A percentile compares a stretch with the other conserved stretches of the same genome.
Conservation (phyloP, 2,797 vertebrate genomes). For the Luscinia luscinia region DNA sequence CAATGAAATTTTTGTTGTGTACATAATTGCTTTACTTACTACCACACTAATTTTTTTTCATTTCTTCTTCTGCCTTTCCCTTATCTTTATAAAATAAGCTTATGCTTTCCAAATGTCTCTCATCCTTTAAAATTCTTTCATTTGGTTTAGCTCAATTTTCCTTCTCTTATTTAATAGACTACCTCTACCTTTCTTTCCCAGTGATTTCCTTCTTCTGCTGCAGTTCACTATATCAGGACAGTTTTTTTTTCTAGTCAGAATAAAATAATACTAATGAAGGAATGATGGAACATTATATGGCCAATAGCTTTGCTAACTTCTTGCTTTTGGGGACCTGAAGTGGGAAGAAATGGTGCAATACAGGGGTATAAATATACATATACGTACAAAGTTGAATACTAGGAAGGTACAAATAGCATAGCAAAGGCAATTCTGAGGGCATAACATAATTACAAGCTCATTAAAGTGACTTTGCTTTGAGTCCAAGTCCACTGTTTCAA, state of each 20-base stretch:
- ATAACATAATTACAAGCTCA: background rate
- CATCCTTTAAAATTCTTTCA: background rate
- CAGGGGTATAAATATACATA: fast-evolving
- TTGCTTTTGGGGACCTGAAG: background rate
- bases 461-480: background rate
- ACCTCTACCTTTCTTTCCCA: background rate
- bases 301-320: background rate
- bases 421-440: background rate
- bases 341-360: background rate
- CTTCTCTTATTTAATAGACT: background rate
- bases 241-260: background rate
- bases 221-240: background rate
- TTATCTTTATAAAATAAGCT: background rate
- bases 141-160: background rate
- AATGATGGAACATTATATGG: too few species aligned
- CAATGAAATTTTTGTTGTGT: background rate
- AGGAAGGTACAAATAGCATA: background rate
- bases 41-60: background rate
- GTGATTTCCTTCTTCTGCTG: background rate
- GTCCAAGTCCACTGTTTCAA: background rate
- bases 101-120: background rate
- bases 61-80: background rate
- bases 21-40: background rate
- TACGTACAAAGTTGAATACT: background rate
- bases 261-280: background rate